Conservation (phyloP, 2,888 invertebrate species). For the Eupithecia insigniata region DNA sequence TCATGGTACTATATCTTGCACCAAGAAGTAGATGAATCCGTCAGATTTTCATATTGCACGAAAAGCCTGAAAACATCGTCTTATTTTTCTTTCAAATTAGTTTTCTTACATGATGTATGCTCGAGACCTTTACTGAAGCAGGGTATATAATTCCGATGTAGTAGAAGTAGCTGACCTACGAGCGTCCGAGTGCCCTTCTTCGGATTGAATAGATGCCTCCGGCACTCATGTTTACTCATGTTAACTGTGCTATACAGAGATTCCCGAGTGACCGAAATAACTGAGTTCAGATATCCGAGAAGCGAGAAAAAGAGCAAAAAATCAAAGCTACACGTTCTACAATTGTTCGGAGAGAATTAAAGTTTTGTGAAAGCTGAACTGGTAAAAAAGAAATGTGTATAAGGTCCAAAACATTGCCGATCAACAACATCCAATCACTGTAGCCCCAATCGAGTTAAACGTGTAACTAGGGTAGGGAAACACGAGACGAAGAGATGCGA, state of each 20-base stretch:
- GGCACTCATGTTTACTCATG: slow-evolving; percentile 26
- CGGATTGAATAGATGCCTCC: slow-evolving; percentile 21
- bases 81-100: not conserved
- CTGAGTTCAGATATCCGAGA: slow-evolving; percentile 2
- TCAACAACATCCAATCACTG: slow-evolving; percentile 1
- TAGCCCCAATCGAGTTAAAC: slow-evolving; percentile 11
- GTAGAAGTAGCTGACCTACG: not conserved
- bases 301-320: not conserved
- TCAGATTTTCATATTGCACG: not conserved
- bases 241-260: slow-evolving; percentile 17
- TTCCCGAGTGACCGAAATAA: slow-evolving; percentile 19
- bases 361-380: slow-evolving; percentile 5
- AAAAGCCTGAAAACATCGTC: not conserved
- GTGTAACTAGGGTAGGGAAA: not conserved
- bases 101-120: not conserved
- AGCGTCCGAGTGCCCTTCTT: slow-evolving; percentile 25
- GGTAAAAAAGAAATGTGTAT: not conserved
- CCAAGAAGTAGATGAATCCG: not conserved
- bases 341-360: not conserved
- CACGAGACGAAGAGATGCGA: slow-evolving; percentile 4
- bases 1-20: not conserved
- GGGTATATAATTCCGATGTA: not conserved
- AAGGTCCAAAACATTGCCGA: slow-evolving; percentile 6
- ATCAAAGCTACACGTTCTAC: not conserved
- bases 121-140: not conserved